Conservation (phyloP, 2,797 vertebrate genomes). For the Acanthis flammea region DNA sequence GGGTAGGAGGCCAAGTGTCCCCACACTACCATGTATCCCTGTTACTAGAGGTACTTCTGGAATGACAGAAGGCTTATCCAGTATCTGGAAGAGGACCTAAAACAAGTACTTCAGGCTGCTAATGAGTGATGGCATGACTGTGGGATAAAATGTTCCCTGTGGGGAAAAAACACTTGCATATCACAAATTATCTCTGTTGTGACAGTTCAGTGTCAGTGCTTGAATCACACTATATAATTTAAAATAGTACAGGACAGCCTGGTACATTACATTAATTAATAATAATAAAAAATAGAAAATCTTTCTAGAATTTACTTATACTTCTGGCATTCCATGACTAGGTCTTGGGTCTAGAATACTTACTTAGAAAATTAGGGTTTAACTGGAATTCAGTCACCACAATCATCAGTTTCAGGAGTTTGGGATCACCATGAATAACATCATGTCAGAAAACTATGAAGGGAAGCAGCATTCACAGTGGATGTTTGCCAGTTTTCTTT, state of each 20-base stretch:
- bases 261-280: background rate
- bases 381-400: background rate
- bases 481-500: background rate
- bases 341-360: background rate
- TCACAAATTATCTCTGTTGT: conserved; percentile 18
- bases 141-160: background rate
- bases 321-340: background rate
- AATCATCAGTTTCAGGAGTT: background rate
- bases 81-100: background rate
- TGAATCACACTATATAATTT: background rate
- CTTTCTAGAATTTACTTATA: background rate
- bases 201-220: background rate
- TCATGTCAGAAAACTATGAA: background rate
- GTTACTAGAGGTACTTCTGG: background rate
- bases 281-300: background rate
- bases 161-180: background rate
- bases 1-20: background rate
- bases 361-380: background rate
- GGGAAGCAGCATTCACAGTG: background rate
- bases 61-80: background rate
- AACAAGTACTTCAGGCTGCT: background rate
- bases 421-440: background rate
- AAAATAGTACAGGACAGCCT: background rate
- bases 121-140: background rate
- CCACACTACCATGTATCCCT: background rate